Evolutionary conservation across 2,797 vertebrate genomes (phyloP).

Genomic region (Urosaurus nigricauda): DNA sequence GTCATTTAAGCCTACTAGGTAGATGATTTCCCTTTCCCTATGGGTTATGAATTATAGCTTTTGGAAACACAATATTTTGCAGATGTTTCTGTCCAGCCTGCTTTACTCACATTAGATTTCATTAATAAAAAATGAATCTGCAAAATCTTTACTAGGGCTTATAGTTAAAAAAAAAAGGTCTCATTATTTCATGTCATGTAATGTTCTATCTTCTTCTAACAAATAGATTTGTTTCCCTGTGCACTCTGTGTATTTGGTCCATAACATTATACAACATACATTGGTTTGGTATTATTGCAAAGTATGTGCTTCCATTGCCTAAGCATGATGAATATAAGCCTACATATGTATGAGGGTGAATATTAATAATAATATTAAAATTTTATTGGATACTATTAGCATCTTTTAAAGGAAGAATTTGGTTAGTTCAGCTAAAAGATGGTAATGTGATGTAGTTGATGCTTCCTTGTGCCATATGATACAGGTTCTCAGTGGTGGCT

Average conservation of each 20-base stretch:
- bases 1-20: slow-evolving; percentile 15
- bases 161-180: slow-evolving; percentile 56
- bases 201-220: background rate
- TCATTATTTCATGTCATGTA: slow-evolving; percentile 38
- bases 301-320: background rate
- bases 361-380: too few species aligned
- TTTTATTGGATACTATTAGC: too few species aligned
- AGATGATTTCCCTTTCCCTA: slow-evolving; percentile 24
- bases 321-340: background rate
- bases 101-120: slow-evolving; percentile 45
- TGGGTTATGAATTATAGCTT: slow-evolving; percentile 32
- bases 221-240: slow-evolving; percentile 8
- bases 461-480: too few species aligned
- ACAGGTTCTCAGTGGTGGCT: too few species aligned
- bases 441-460: too few species aligned
- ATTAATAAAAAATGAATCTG: slow-evolving; percentile 59
- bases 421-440: too few species aligned
- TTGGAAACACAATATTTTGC: slow-evolving; percentile 29
- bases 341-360: background rate
- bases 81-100: slow-evolving; percentile 32
- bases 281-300: slow-evolving; percentile 54
- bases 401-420: too few species aligned
- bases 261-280: slow-evolving; percentile 36
- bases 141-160: slow-evolving; percentile 52
- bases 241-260: slow-evolving; percentile 24